A percentile compares a stretch with the other conserved stretches of the same genome.
Conservation (phyloP, 1,140 invertebrate genomes). For the Drosophila hydei region DNA sequence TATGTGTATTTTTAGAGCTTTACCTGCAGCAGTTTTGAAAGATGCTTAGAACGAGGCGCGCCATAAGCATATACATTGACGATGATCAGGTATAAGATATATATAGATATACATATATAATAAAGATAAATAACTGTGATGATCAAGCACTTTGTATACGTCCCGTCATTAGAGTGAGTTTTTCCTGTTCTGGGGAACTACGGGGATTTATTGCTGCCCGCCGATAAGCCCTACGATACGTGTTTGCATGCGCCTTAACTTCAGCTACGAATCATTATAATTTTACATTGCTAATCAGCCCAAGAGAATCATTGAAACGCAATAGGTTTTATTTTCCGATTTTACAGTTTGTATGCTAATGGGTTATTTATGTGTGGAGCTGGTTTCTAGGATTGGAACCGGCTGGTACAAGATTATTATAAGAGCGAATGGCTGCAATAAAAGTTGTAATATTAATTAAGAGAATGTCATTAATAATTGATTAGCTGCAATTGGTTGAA, state of each 20-base stretch:
- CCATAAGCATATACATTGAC: conserved; percentile 63
- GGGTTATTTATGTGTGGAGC: not conserved
- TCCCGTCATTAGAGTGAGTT: conserved; percentile 16
- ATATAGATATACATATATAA: not conserved
- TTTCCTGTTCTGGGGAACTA: conserved; percentile 11
- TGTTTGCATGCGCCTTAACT: conserved; percentile 7
- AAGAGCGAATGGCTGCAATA: not conserved
- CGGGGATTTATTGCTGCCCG: not conserved
- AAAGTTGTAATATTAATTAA: not conserved
- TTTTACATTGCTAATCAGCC: conserved; percentile 20
- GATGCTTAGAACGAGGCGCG: conserved; percentile 65
- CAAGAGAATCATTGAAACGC: not conserved
- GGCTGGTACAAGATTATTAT: not conserved
- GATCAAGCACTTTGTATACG: conserved; percentile 28
- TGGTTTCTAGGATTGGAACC: not conserved
- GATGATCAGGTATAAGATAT: conserved; percentile 62
- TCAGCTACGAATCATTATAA: conserved; percentile 13
- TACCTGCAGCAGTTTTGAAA: conserved; percentile 30
- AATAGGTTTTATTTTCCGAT: not conserved
- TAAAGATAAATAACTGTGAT: not conserved
- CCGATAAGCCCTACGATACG: conserved; percentile 7
- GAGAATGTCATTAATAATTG: not conserved
- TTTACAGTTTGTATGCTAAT: conserved; percentile 10
- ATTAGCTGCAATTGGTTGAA: no score
- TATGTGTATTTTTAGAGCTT: conserved; percentile 23